Percentiles rank a stretch among this genome's conserved stretches.
Evolutionary conservation across 2,113 vertebrate species (phyloP).

Genomic region (Neopipo cinnamomea): DNA sequence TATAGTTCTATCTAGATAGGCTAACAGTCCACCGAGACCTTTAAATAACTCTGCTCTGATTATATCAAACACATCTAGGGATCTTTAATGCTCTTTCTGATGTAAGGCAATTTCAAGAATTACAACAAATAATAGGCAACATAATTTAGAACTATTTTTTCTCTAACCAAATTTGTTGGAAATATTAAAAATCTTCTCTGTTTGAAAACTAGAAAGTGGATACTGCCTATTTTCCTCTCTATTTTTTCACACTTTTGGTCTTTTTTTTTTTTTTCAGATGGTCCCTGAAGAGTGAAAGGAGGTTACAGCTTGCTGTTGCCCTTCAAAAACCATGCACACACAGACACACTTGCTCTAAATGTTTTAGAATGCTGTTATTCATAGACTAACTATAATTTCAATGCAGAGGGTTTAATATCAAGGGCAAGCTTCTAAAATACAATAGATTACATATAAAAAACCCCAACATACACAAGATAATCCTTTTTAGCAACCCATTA

Average conservation of each 20-base stretch:
- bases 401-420: background rate
- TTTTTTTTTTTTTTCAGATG: background rate
- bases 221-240: background rate
- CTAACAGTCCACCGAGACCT: constrained; percentile 8
- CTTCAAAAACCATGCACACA: background rate
- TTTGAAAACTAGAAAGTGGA: background rate
- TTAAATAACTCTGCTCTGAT: constrained; percentile 36
- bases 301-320: background rate
- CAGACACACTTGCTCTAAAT: background rate
- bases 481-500: background rate
- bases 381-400: background rate
- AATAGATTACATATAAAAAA: background rate
- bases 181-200: background rate
- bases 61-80: constrained; percentile 8
- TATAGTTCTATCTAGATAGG: constrained; percentile 14
- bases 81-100: constrained; percentile 12
- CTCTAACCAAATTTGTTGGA: background rate
- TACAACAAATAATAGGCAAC: background rate
- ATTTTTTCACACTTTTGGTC: background rate
- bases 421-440: background rate
- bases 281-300: background rate
- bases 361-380: background rate
- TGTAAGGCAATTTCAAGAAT: background rate
- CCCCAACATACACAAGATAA: rapidly evolving
- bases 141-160: background rate